These are phyloP conservation scores for Drosophila leonis DNA, from an alignment of 2,888 invertebrate genomes.

Conservation along the genomic window DNA sequence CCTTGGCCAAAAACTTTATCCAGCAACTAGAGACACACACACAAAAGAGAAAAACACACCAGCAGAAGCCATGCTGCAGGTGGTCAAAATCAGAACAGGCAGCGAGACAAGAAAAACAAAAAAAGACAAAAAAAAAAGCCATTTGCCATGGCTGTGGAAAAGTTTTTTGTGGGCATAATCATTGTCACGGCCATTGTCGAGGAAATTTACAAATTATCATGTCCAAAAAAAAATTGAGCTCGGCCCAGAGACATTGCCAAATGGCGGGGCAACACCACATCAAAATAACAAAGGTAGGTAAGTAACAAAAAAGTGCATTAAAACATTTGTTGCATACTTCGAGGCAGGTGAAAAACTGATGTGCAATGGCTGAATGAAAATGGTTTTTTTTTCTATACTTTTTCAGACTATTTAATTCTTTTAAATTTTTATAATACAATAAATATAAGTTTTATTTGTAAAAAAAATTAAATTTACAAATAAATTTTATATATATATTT, in stretches of 20 bases:
- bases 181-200: slow-evolving; percentile 78
- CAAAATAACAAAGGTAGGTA: not conserved
- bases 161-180: slow-evolving; percentile 67
- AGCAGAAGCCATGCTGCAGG: slow-evolving; percentile 37
- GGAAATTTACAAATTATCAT: slow-evolving; percentile 80
- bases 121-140: slow-evolving; percentile 13
- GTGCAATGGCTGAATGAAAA: not conserved
- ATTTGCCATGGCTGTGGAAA: slow-evolving; percentile 52
- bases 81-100: slow-evolving; percentile 53
- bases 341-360: not conserved
- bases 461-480: not conserved
- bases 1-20: slow-evolving; percentile 68
- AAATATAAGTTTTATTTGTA: not conserved
- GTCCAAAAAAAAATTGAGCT: slow-evolving; percentile 8
- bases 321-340: slow-evolving; percentile 4
- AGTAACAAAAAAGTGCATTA: not conserved
- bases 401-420: not conserved
- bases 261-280: not conserved
- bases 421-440: not conserved
- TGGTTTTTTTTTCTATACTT: not conserved
- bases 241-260: not conserved
- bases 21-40: slow-evolving; percentile 32
- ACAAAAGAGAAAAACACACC: slow-evolving; percentile 24
- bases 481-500: too few relatives aligned
- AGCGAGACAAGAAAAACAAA: slow-evolving; percentile 59